Percentiles rank a stretch among this genome's conserved stretches.
Evolutionary conservation across 2,888 invertebrate genomes (phyloP).

Genomic region (Oxyteleia sp.): DNA sequence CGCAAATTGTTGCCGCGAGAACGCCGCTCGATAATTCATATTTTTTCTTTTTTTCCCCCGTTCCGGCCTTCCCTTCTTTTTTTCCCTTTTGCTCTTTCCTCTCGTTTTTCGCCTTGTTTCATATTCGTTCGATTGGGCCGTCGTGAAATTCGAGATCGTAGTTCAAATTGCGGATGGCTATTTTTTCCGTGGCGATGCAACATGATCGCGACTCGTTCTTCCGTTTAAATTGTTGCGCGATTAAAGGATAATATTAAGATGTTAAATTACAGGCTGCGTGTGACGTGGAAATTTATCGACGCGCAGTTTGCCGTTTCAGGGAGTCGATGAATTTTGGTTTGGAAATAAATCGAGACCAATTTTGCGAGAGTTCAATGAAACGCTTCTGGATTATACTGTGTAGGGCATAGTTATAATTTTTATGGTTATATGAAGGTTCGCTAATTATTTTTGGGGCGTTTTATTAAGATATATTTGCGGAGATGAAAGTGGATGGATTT

Average conservation of each 20-base stretch:
- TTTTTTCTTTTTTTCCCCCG: background rate
- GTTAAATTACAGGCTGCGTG: slow-evolving; percentile 53
- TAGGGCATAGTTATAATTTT: too few species aligned
- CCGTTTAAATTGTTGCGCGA: slow-evolving; percentile 54
- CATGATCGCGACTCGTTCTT: slow-evolving; percentile 47
- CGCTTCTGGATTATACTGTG: too few species aligned
- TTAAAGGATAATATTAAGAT: slow-evolving; percentile 66
- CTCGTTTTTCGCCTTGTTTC: too few species aligned
- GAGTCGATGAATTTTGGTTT: too few species aligned
- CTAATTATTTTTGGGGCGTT: too few species aligned
- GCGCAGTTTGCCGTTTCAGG: background rate
- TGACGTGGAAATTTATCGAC: slow-evolving; percentile 37
- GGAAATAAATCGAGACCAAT: too few species aligned
- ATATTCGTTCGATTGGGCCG: slow-evolving; percentile 2
- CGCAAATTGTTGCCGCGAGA: slow-evolving; percentile 41
- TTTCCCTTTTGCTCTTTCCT: too few species aligned
- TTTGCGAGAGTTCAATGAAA: too few species aligned
- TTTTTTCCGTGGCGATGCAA: slow-evolving; percentile 51
- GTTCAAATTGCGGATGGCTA: slow-evolving; percentile 60
- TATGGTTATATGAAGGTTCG: too few species aligned
- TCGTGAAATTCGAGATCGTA: slow-evolving; percentile 63
- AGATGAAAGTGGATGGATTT: too few species aligned
- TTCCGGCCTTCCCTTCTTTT: too few species aligned
- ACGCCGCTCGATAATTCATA: slow-evolving; percentile 26
- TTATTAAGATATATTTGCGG: too few species aligned